phyloP scores from a whole-genome alignment of 2,113 vertebrate genomes.

The Apodemus speciosus region DNA sequence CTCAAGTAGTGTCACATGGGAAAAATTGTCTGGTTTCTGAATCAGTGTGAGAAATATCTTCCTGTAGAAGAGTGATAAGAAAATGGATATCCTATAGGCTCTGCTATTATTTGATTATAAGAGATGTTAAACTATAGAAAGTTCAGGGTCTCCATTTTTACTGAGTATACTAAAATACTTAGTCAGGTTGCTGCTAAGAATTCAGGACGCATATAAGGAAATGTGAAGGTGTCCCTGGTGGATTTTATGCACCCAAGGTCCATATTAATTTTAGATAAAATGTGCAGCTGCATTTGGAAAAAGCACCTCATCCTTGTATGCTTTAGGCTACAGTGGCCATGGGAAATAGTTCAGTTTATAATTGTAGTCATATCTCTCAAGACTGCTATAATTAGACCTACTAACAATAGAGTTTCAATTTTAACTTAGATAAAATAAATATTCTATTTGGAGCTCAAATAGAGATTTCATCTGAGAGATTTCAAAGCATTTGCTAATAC shows the following conservation, averaged over 20 bases:
- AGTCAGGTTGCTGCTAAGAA: constrained; percentile 56
- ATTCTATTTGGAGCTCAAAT: constrained; percentile 11
- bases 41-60: neutral
- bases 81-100: constrained; percentile 46
- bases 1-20: constrained; percentile 24
- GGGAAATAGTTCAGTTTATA: constrained; percentile 44
- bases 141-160: constrained; percentile 28
- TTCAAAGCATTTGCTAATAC: constrained; percentile 59
- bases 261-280: constrained; percentile 73
- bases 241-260: constrained; percentile 65
- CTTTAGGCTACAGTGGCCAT: constrained; percentile 43
- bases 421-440: constrained; percentile 22
- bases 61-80: constrained; percentile 48
- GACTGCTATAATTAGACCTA: constrained; percentile 64
- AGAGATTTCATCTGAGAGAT: constrained; percentile 46
- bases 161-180: constrained; percentile 27
- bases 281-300: constrained; percentile 51
- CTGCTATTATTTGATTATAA: constrained; percentile 60
- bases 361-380: constrained; percentile 34
- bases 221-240: neutral
- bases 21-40: constrained; percentile 42
- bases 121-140: constrained; percentile 11
- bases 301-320: neutral
- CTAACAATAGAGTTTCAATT: constrained; percentile 51
- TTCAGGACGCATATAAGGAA: constrained; percentile 32